phyloP scores from a whole-genome alignment of 92 coral and sea anemone species.

The Epizoanthus stellaris region DNA sequence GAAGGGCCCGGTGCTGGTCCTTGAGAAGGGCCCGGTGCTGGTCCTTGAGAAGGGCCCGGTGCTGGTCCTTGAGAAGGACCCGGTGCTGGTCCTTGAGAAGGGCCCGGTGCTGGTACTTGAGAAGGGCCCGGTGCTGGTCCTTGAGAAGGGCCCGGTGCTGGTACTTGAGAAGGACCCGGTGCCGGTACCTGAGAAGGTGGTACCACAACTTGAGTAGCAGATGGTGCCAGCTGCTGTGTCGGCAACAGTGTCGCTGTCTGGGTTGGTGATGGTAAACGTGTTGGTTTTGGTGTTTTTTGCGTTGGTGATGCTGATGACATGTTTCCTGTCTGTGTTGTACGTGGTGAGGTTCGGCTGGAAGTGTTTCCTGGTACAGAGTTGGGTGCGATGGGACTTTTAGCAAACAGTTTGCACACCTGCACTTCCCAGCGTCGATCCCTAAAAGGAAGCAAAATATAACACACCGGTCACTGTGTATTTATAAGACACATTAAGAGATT shows the following conservation, averaged over 20 bases:
- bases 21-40: too few relatives aligned
- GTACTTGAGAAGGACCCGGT: too few relatives aligned
- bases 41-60: background rate
- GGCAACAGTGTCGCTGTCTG: background rate
- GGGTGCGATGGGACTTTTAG: background rate
- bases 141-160: background rate
- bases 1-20: too few relatives aligned
- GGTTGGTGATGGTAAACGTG: constrained; percentile 10
- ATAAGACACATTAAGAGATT: too few relatives aligned
- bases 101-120: background rate
- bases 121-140: too few relatives aligned
- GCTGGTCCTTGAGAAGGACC: too few relatives aligned
- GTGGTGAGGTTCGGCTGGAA: background rate
- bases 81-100: too few relatives aligned
- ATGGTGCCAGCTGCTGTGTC: background rate
- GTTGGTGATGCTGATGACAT: background rate
- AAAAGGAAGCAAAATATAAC: background rate
- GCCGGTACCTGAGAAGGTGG: background rate
- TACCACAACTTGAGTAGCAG: background rate
- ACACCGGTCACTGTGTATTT: too few relatives aligned
- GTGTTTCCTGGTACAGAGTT: background rate
- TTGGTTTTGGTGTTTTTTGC: background rate
- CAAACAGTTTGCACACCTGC: background rate
- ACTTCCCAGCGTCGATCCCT: constrained; percentile 14
- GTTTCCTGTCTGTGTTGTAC: background rate